Evolutionary conservation across 2,888 invertebrate species (phyloP).

Genomic region (Idaea dimidiata): DNA sequence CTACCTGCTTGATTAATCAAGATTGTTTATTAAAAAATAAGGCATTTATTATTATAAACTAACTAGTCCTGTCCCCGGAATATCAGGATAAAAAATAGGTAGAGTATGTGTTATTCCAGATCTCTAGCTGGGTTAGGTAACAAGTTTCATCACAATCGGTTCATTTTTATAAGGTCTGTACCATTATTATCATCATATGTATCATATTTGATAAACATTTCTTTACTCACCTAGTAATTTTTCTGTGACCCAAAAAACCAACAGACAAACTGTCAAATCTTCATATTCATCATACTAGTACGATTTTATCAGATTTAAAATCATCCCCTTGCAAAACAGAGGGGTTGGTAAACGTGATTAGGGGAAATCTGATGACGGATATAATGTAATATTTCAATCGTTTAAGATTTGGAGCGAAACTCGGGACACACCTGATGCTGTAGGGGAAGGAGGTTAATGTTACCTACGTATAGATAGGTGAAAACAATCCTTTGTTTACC

Average conservation of each 20-base stretch:
- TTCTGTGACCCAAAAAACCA: background rate
- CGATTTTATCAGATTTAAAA: conserved; percentile 46
- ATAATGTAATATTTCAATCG: conserved; percentile 55
- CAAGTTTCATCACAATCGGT: too few relatives aligned
- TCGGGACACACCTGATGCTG: conserved; percentile 14
- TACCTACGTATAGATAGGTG: background rate
- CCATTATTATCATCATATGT: background rate
- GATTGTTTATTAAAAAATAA: too few relatives aligned
- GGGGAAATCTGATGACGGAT: conserved; percentile 51
- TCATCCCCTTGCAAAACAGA: conserved; percentile 40
- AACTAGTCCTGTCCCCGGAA: too few relatives aligned
- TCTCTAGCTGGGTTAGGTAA: too few relatives aligned
- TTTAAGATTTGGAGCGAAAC: conserved; percentile 29
- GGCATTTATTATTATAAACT: too few relatives aligned
- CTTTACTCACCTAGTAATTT: too few relatives aligned
- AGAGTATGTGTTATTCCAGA: too few relatives aligned
- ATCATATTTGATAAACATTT: background rate
- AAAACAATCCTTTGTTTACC: background rate
- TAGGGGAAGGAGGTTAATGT: conserved; percentile 3
- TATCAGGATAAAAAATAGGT: too few relatives aligned
- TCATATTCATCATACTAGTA: background rate
- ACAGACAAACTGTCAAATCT: background rate
- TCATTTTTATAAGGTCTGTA: too few relatives aligned
- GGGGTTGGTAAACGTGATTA: conserved; percentile 43
- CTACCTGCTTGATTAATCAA: too few relatives aligned